Percentiles rank a stretch among this genome's conserved stretches.
Conservation (phyloP, 2,888 invertebrate genomes). For the Orchestes rusci region DNA sequence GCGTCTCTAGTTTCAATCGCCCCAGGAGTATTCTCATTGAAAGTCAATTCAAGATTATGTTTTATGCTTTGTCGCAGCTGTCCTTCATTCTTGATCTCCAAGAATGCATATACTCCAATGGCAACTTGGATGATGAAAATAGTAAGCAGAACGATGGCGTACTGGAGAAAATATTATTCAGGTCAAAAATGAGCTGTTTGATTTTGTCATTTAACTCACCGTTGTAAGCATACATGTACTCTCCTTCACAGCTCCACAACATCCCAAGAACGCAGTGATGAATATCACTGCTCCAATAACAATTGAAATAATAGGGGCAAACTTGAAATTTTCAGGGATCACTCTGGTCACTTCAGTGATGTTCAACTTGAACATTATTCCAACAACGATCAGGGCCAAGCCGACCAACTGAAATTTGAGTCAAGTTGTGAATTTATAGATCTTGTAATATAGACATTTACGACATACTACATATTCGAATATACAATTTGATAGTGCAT, state of each 20-base stretch:
- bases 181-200: background rate
- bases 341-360: constrained; percentile 42
- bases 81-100: constrained; percentile 52
- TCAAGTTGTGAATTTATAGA: background rate
- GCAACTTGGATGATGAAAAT: constrained; percentile 68
- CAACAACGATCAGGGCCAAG: constrained; percentile 59
- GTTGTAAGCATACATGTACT: constrained; percentile 43
- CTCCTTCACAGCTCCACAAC: constrained; percentile 44
- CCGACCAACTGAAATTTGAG: constrained; percentile 58
- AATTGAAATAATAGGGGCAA: constrained; percentile 60
- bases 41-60: constrained; percentile 11
- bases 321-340: constrained; percentile 40
- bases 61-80: constrained; percentile 36
- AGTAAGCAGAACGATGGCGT: constrained; percentile 62
- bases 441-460: background rate
- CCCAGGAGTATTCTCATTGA: constrained; percentile 40
- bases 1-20: constrained; percentile 52
- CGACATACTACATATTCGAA: too few species aligned
- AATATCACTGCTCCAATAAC: constrained; percentile 60
- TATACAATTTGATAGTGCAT: too few species aligned
- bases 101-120: constrained; percentile 59
- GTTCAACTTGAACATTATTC: constrained; percentile 56
- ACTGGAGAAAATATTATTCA: constrained; percentile 48
- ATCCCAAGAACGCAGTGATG: constrained; percentile 44
- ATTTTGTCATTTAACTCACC: constrained; percentile 31